A percentile compares a stretch with the other conserved stretches of the same genome.
Evolutionary conservation across 1,140 invertebrate species (phyloP).

Genomic region (Drosophila triauraria): DNA sequence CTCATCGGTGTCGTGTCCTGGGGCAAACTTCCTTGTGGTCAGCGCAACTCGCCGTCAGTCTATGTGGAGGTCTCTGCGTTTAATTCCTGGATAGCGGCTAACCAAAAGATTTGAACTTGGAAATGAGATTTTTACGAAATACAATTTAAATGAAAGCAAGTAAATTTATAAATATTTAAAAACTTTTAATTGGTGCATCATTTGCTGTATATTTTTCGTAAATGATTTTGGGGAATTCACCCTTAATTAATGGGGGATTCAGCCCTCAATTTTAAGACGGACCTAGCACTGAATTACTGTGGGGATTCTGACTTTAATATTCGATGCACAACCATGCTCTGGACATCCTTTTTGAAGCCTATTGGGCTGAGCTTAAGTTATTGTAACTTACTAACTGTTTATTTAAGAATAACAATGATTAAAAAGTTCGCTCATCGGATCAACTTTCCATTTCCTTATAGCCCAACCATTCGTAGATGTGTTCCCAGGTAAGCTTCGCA

Average conservation of each 20-base stretch:
- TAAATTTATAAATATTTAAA: background rate
- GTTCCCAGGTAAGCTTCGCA: background rate
- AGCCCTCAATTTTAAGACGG: too few species aligned
- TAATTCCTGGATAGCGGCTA: constrained; percentile 87
- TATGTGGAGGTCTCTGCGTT: constrained; percentile 89
- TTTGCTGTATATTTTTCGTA: too few species aligned
- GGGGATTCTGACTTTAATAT: too few species aligned
- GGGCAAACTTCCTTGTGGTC: constrained; percentile 86
- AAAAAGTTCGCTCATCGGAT: background rate
- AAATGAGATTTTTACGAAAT: background rate
- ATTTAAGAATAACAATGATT: background rate
- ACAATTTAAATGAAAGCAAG: background rate
- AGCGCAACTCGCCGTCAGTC: constrained; percentile 88
- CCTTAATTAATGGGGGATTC: too few species aligned
- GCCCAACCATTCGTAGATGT: background rate
- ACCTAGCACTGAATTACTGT: too few species aligned
- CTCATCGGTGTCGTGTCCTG: constrained; percentile 85
- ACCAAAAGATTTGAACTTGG: constrained; percentile 41
- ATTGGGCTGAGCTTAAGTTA: background rate
- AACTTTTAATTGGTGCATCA: too few species aligned
- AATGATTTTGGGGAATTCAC: too few species aligned
- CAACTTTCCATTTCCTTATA: constrained; percentile 19
- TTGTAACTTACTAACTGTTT: background rate
- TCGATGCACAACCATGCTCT: too few species aligned
- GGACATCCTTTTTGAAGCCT: too few species aligned